phyloP scores from a whole-genome alignment of 2,797 vertebrate genomes.

The Leuciscus waleckii region DNA sequence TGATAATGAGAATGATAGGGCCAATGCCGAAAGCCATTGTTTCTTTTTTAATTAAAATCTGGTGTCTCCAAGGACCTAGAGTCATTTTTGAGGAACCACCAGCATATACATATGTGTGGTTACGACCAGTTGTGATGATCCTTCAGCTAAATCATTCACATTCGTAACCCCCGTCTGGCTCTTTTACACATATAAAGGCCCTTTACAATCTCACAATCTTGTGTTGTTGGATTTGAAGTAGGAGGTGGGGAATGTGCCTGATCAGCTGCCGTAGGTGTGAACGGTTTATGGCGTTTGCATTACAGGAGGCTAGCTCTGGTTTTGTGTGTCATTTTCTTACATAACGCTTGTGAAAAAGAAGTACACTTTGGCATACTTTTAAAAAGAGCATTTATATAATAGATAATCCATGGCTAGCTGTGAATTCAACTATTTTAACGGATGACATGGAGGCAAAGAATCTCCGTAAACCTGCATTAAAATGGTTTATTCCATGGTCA shows the following conservation, averaged over 20 bases:
- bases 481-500: no score
- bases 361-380: background rate
- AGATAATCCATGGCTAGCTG: background rate
- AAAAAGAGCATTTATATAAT: background rate
- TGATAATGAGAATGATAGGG: conserved; percentile 17
- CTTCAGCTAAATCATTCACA: conserved; percentile 26
- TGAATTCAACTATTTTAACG: background rate
- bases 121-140: background rate
- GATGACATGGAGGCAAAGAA: background rate
- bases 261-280: conserved; percentile 40
- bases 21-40: background rate
- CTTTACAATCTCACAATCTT: conserved; percentile 38
- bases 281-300: conserved; percentile 2
- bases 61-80: background rate
- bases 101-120: background rate
- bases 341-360: background rate
- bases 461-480: no score
- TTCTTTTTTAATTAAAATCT: conserved; percentile 3
- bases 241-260: conserved; percentile 50
- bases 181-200: conserved; percentile 51
- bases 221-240: conserved; percentile 45
- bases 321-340: background rate
- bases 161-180: conserved; percentile 7
- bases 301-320: background rate
- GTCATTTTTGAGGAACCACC: conserved; percentile 2